Evolutionary conservation across 2,888 invertebrate species (phyloP).

Genomic region (Polymixis flavicincta): DNA sequence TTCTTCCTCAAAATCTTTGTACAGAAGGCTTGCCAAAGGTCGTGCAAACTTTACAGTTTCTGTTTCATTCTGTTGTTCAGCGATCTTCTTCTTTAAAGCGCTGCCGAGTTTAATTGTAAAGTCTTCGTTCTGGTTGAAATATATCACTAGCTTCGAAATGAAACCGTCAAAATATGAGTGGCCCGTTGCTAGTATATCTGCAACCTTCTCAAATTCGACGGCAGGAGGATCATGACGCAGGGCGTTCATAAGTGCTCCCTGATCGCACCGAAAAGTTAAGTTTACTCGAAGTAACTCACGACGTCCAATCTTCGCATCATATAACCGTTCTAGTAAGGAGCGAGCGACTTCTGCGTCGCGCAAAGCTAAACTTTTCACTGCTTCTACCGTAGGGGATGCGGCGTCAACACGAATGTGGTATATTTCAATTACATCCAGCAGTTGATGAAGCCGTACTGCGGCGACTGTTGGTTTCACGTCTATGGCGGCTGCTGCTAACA

Average conservation of each 20-base stretch:
- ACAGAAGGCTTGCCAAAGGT: slow-evolving; percentile 54
- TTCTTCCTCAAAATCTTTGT: slow-evolving; percentile 44
- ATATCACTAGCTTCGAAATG: slow-evolving; percentile 72
- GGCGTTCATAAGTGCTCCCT: slow-evolving; percentile 77
- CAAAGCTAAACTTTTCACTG: slow-evolving; percentile 65
- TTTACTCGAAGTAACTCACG: slow-evolving; percentile 73
- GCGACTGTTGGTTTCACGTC: slow-evolving; percentile 50
- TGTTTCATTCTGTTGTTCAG: slow-evolving; percentile 9
- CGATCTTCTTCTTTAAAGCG: slow-evolving; percentile 38
- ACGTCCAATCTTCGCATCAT: slow-evolving; percentile 71
- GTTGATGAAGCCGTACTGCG: slow-evolving; percentile 54
- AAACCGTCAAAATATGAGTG: slow-evolving; percentile 70
- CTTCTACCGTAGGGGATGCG: slow-evolving; percentile 64
- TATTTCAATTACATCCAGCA: slow-evolving; percentile 70
- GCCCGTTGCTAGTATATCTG: slow-evolving; percentile 57
- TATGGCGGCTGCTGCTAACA: slow-evolving; percentile 66
- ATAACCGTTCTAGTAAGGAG: slow-evolving; percentile 70
- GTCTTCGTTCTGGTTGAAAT: slow-evolving; percentile 76
- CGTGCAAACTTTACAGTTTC: slow-evolving; percentile 46
- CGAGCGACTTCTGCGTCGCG: slow-evolving; percentile 59
- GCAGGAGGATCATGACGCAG: slow-evolving; percentile 75
- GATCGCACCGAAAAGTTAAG: slow-evolving; percentile 71
- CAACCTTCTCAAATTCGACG: slow-evolving; percentile 65
- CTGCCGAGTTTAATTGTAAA: slow-evolving; percentile 67
- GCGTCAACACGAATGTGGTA: slow-evolving; percentile 69